Conservation (phyloP, 1,140 invertebrate genomes). For the Ectropis grisescens region DNA sequence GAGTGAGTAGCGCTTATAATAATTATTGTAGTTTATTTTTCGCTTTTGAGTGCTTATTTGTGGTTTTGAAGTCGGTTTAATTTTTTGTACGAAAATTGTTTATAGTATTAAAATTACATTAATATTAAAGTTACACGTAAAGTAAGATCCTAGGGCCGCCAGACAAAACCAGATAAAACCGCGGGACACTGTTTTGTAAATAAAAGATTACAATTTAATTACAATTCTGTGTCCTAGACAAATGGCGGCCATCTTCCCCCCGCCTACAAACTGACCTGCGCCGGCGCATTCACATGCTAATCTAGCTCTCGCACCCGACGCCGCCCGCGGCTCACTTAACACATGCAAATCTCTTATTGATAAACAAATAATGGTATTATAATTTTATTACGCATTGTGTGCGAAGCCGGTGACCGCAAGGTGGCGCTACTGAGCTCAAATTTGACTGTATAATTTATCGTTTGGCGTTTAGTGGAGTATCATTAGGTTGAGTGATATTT, state of each 20-base stretch:
- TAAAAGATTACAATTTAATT: too few species aligned
- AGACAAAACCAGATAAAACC: background rate
- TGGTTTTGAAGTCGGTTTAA: too few species aligned
- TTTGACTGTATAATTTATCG: constrained; percentile 51
- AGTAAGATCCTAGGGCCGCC: background rate
- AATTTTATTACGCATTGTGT: constrained; percentile 56
- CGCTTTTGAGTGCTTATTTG: too few species aligned
- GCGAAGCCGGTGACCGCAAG: constrained; percentile 38
- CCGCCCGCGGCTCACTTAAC: constrained; percentile 36
- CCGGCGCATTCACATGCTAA: constrained; percentile 50
- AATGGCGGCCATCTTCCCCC: constrained; percentile 20
- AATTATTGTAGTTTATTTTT: too few species aligned
- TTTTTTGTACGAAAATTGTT: too few species aligned
- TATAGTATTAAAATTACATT: background rate
- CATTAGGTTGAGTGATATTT: too few species aligned
- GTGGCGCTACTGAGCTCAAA: constrained; percentile 21
- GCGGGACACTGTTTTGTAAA: background rate
- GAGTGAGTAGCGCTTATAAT: too few species aligned
- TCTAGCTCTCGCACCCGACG: constrained; percentile 24
- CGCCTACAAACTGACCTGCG: constrained; percentile 18
- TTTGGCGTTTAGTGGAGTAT: too few species aligned
- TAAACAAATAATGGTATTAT: constrained; percentile 63
- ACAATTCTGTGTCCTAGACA: background rate
- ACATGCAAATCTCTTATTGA: constrained; percentile 65
- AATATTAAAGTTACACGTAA: background rate